These are phyloP conservation scores for Scomberomorus guttatus DNA, from an alignment of 2,797 vertebrate genomes.

Conservation along the genomic window DNA sequence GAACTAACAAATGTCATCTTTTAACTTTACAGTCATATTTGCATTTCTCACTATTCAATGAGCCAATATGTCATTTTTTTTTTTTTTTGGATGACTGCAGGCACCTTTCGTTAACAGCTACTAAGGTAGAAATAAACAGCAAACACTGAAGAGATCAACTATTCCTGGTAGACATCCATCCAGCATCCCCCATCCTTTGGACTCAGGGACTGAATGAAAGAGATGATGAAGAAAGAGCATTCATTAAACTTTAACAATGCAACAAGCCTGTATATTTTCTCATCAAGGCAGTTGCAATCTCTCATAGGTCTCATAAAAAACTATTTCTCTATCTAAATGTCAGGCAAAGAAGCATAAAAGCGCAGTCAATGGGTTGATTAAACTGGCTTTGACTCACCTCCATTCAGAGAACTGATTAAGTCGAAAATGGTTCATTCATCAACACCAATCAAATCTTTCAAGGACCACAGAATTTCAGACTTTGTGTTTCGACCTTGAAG, in stretches of 20 bases:
- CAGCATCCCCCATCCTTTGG: neutral
- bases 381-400: neutral
- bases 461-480: neutral
- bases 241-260: neutral
- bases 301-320: neutral
- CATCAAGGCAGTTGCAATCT: neutral
- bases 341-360: conserved; percentile 4
- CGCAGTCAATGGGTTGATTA: neutral
- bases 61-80: neutral
- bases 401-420: neutral
- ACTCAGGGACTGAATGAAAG: neutral
- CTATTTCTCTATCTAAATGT: neutral
- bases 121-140: neutral
- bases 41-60: conserved; percentile 30
- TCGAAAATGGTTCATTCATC: conserved; percentile 11
- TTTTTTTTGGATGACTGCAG: neutral
- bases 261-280: neutral
- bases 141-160: conserved; percentile 3
- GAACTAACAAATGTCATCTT: conserved; percentile 7
- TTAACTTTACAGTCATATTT: conserved; percentile 41
- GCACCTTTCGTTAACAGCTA: conserved; percentile 21
- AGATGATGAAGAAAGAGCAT: neutral
- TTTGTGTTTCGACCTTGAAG: conserved; percentile 26
- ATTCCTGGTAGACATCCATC: neutral
- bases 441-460: conserved; percentile 24